Evolutionary conservation across 2,113 vertebrate genomes (phyloP).

Genomic region (Isichthys henryi): DNA sequence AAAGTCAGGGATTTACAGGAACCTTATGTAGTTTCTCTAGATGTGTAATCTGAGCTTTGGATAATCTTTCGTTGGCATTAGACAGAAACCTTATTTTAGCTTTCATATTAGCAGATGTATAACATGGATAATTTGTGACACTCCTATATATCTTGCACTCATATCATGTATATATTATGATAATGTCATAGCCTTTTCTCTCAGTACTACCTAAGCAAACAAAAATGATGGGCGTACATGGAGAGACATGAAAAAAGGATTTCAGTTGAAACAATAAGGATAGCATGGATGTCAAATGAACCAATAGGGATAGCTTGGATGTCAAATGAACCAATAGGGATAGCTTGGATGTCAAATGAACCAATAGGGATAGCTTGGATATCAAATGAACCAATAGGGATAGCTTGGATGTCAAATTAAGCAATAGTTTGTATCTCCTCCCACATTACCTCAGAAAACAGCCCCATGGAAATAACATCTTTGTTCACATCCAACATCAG

Average conservation of each 20-base stretch:
- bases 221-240: neutral
- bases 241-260: neutral
- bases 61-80: neutral
- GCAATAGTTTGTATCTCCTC: neutral
- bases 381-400: neutral
- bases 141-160: neutral
- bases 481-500: neutral
- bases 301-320: neutral
- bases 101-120: neutral
- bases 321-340: neutral
- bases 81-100: neutral
- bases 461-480: neutral
- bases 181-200: neutral
- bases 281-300: neutral
- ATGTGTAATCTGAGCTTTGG: neutral
- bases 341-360: too few relatives aligned
- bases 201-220: neutral
- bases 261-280: neutral
- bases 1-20: neutral
- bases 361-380: too few relatives aligned
- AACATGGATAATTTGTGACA: neutral
- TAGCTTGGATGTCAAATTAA: neutral
- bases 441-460: neutral
- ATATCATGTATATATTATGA: neutral
- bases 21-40: neutral